Percentiles rank a stretch among this genome's conserved stretches.
These are phyloP conservation scores for Sisyra nigra DNA, from an alignment of 2,888 invertebrate genomes.

Conservation along the genomic window DNA sequence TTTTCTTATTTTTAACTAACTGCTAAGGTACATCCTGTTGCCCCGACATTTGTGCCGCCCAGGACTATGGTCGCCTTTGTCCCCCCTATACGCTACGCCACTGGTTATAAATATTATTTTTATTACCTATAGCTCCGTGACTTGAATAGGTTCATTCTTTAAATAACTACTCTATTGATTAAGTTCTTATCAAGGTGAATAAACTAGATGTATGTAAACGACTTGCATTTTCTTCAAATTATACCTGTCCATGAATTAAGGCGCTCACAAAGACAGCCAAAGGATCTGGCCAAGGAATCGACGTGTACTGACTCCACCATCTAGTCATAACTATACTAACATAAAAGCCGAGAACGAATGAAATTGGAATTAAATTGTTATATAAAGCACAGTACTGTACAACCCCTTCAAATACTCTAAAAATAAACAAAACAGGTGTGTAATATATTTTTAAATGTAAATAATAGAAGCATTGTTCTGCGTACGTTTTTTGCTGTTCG, in stretches of 20 bases:
- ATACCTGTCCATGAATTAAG: constrained; percentile 63
- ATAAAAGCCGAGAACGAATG: constrained; percentile 89
- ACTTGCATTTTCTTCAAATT: constrained; percentile 9
- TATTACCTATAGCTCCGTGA: too few species aligned
- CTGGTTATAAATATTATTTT: too few species aligned
- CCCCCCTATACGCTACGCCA: too few species aligned
- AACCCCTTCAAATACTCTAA: constrained; percentile 64
- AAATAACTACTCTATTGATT: too few species aligned
- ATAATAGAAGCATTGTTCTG: constrained; percentile 10
- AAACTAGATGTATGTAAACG: not conserved
- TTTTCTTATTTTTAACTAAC: too few species aligned
- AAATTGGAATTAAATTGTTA: constrained; percentile 76
- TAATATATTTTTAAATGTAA: constrained; percentile 5
- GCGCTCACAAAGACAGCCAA: constrained; percentile 75
- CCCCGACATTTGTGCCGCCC: too few species aligned
- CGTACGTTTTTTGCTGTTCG: constrained; percentile 51
- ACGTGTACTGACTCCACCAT: constrained; percentile 79
- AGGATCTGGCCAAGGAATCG: constrained; percentile 76
- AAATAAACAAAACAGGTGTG: constrained; percentile 10
- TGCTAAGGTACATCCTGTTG: too few species aligned
- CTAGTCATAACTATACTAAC: constrained; percentile 83
- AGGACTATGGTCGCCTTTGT: too few species aligned
- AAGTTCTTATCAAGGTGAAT: not conserved
- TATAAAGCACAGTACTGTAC: constrained; percentile 75
- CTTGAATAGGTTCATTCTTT: too few species aligned